These are phyloP conservation scores for Bufo gargarizans DNA, from an alignment of 2,113 vertebrate species.

Conservation along the genomic window DNA sequence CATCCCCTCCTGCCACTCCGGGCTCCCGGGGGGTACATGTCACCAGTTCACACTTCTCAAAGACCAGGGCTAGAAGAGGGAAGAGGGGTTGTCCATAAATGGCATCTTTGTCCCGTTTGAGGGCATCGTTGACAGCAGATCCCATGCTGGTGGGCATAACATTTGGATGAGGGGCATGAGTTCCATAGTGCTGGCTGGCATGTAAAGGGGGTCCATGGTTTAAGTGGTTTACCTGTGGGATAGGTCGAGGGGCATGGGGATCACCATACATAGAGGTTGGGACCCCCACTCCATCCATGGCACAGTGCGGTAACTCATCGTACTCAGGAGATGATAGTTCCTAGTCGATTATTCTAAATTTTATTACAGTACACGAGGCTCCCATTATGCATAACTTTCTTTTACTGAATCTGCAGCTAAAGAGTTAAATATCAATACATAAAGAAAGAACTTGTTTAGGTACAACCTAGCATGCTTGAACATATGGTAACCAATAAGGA, in stretches of 20 bases:
- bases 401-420: too few relatives aligned
- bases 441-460: too few relatives aligned
- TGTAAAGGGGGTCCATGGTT: slow-evolving; percentile 98
- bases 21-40: slow-evolving; percentile 97
- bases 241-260: slow-evolving; percentile 96
- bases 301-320: slow-evolving; percentile 99
- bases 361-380: too few relatives aligned
- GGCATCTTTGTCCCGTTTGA: slow-evolving; percentile 99
- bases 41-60: slow-evolving; percentile 99
- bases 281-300: slow-evolving; percentile 98
- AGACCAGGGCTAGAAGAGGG: slow-evolving; percentile 97
- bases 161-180: slow-evolving; percentile 97
- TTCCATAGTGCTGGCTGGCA: slow-evolving; percentile 97
- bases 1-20: slow-evolving; percentile 91
- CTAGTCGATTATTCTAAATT: too few relatives aligned
- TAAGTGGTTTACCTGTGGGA: slow-evolving; percentile 97
- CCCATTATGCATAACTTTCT: too few relatives aligned
- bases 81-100: slow-evolving; percentile 98
- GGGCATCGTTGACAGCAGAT: slow-evolving; percentile 99
- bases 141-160: slow-evolving; percentile 99
- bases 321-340: slow-evolving; percentile 73
- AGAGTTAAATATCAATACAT: too few relatives aligned
- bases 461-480: too few relatives aligned
- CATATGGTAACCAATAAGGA: too few relatives aligned
- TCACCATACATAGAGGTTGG: slow-evolving; percentile 98